A percentile compares a stretch with the other conserved stretches of the same genome.
Conservation (phyloP, 2,113 vertebrate genomes). For the Melanerpes aurifrons region DNA sequence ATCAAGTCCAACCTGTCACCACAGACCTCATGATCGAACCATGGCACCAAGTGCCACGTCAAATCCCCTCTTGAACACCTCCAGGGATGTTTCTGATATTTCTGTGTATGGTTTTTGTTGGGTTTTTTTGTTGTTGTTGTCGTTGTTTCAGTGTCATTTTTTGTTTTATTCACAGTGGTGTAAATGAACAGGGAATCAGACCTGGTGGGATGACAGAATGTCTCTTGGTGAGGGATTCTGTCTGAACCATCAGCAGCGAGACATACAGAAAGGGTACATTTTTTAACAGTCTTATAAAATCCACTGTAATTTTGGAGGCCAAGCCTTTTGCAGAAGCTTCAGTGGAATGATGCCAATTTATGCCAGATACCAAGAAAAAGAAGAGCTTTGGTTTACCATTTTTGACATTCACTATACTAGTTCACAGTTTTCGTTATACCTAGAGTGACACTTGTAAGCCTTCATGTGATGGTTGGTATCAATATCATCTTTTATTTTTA, state of each 20-base stretch:
- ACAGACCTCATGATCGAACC: no score
- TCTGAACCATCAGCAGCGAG: neutral
- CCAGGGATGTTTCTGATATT: neutral
- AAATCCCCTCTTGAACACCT: no score
- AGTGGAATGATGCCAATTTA: neutral
- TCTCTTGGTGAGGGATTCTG: neutral
- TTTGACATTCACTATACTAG: neutral
- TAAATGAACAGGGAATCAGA: neutral
- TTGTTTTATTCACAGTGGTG: neutral
- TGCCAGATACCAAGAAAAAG: neutral
- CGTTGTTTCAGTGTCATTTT: neutral
- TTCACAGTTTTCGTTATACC: neutral
- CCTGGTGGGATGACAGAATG: neutral
- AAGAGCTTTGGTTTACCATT: slow-evolving; percentile 7
- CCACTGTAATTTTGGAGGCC: neutral
- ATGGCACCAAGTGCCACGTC: no score
- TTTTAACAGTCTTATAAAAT: neutral
- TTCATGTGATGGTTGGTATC: neutral
- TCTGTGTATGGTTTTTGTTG: neutral
- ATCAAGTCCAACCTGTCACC: no score
- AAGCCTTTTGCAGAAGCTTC: neutral
- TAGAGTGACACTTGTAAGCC: neutral
- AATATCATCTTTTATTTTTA: neutral
- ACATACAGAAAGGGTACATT: neutral
- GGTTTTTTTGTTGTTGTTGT: no score